phyloP scores from a whole-genome alignment of 2,797 vertebrate species.

The Ciconia nigra region DNA sequence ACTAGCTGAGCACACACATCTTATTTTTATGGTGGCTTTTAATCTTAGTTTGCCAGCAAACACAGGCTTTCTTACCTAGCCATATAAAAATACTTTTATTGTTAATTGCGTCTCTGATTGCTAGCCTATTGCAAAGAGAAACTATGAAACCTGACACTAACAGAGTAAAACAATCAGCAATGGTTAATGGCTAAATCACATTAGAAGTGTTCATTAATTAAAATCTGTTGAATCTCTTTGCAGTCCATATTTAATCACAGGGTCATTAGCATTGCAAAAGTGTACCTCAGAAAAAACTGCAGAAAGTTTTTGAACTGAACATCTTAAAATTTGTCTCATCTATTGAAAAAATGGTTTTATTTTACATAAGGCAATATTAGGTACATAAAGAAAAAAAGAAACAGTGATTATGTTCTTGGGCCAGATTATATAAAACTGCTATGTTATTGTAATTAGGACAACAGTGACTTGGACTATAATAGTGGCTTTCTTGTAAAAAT shows the following conservation, averaged over 20 bases:
- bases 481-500: conserved; percentile 73
- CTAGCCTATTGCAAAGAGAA: conserved; percentile 27
- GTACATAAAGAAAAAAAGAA: conserved; percentile 1
- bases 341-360: neutral
- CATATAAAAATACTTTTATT: conserved; percentile 24
- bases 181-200: conserved; percentile 20
- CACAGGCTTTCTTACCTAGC: conserved; percentile 44
- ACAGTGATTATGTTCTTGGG: conserved; percentile 55
- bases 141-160: neutral
- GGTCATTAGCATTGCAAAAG: conserved; percentile 14
- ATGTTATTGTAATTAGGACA: conserved; percentile 74
- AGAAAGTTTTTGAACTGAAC: conserved; percentile 6
- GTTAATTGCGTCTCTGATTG: conserved; percentile 55
- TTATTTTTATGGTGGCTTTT: conserved; percentile 71
- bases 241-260: conserved; percentile 14
- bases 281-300: neutral
- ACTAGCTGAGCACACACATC: conserved; percentile 45
- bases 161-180: conserved; percentile 34
- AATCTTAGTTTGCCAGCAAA: conserved; percentile 70
- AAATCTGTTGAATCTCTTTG: neutral
- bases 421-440: conserved; percentile 62
- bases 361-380: conserved; percentile 8
- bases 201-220: conserved; percentile 50
- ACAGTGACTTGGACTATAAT: conserved; percentile 65
- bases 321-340: conserved; percentile 12